Base-by-base conservation (phyloP, 2,888 invertebrate genomes). In the Ariolimax columbianus region DNA sequence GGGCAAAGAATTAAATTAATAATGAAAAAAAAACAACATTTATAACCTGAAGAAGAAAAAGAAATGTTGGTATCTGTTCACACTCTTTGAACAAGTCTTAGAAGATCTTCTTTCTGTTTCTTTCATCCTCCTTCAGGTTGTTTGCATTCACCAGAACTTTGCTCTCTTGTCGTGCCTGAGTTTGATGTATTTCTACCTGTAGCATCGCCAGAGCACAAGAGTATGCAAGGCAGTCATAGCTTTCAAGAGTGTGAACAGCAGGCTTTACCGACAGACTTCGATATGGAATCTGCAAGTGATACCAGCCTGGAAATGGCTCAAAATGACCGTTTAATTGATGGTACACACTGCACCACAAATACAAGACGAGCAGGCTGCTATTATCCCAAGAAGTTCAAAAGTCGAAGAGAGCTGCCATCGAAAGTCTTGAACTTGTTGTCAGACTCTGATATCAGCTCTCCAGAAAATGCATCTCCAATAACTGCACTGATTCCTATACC, bases 141-240 rank as follows among this genome's bases (percentile, higher is more conserved):
- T 63, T 78, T 79, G 70, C 72, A 80, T 47, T 70, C 82, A 33
- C 33, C 80, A 59, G 36, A 80, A 36, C 80, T 70, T 80, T 47
- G 75, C 59, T 55, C 84, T 51, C 96, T 97, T 90, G 97, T 98
- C 91, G 97, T 97, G 94, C 97, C 97, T 90, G 97, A 97, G 82
- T 98, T 98, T 95, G 98, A 98, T 95, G 96, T 97, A 89, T 95
- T 98, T 91, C 97, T 98, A 89, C 98, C 97, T 86, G 97, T 98
- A 93, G 98, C 98, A 78, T 97, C 98, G 68, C 97, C 97, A 30
- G 98, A 98, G 92, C 95, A 55, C 59, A 55, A 38, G 55, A 26
- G 30, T 72, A 55, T n/a, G 30, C 30, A 38, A 72, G 2, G 38
- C 55, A 26, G 17, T 72, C 68, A 19, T 47, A 80, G 30, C 26